Evolutionary conservation across 1,140 invertebrate species (phyloP), one percentile per base, ranked within the genome.

Genomic region (Aphis gossypii): DNA sequence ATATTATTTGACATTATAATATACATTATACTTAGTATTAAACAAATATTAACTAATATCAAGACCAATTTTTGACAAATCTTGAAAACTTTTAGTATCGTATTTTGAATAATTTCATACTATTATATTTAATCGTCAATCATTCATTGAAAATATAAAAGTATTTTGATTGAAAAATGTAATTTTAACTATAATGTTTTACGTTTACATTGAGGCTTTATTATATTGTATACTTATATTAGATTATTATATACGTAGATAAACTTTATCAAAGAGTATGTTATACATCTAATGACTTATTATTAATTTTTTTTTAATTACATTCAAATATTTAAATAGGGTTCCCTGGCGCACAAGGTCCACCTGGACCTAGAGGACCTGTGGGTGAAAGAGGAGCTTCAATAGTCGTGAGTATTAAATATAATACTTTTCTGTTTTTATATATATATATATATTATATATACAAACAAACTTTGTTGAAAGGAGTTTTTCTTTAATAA

Each of bases 351-450:
- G 87, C 89, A 68, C 94, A 94, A 44, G 95, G 95, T 82, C 94
- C 94, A 21, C 94, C 94, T 92, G 95, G 95, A 21, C 93, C 94
- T n/a, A 93, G 94, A 89, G 96, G 96, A 86, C 60, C 92, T 44
- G 95, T 95, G 1, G 97, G 97, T 48, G 97, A 97, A n/a, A 96
- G 96, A 94, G 96, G 97, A 94, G 94, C 96, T n/a, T 96, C 96
- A 0, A 97, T 97, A 76, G 94, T 96, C 60, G 97, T 97, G 95
- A 95, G 95, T 95, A 54, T 21, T 48, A 90, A 90, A 68, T 41
- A 14, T 83, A 44, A 86, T 84, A 51, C 1, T 7, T 11, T 21
- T 41, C 8, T 41, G 44, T 38, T 84, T 41, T 14, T 46, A 8
- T 46, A 11, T 46, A 46, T 8, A 51, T 51, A 18, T 51, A 46